Evolutionary conservation across 1,140 invertebrate species (phyloP), one percentile per base, ranked within the genome.

Genomic region (Drosophila sucinea): DNA sequence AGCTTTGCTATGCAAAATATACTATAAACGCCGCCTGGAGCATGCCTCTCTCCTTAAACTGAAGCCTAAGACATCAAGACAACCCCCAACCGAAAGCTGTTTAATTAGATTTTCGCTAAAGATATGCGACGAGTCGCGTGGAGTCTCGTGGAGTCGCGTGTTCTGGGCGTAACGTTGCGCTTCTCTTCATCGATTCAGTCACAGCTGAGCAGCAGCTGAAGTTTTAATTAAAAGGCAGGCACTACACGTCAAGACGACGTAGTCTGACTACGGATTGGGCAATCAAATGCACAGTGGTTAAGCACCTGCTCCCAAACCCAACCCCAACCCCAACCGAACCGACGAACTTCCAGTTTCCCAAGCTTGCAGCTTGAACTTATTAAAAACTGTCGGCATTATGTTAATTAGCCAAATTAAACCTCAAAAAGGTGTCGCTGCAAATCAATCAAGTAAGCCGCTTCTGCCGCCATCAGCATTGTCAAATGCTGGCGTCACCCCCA

Each of bases 31-130:
- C 35, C 7, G 56, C 5, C 25, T 3, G 51, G 30, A 8, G 29
- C 30, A 47, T n/a, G n/a, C 44, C 35, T 10, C 25, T 11, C 7
- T 10, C 35, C 38, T 29, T 10, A 33, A 55, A 33, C n/a, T 8
- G 11, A 17, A 40, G 29, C 41, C 35, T 41, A 23, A 41, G 60
- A 6, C 38, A 62, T 44, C 41, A 17, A 7, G 27, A 25, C 55
- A 17, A 35, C 44, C 44, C 74, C 60, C 6, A 51, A 51, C 23
- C 44, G 7, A 67, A 73, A 79, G 70, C 74, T 74, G 70, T 78
- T 85, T 85, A 85, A 85, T 85, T 85, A 85, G 81, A 85, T 85
- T 85, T 71, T 81, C 81, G 60, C 68, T 32, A 25, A 67, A 84
- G 81, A 77, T 84, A 77, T 73, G 81, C 75, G 73, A 58, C 67